Percentiles rank a stretch among this genome's conserved stretches.
Conservation (phyloP, 2,113 vertebrate genomes). For the Vombatus ursinus region DNA sequence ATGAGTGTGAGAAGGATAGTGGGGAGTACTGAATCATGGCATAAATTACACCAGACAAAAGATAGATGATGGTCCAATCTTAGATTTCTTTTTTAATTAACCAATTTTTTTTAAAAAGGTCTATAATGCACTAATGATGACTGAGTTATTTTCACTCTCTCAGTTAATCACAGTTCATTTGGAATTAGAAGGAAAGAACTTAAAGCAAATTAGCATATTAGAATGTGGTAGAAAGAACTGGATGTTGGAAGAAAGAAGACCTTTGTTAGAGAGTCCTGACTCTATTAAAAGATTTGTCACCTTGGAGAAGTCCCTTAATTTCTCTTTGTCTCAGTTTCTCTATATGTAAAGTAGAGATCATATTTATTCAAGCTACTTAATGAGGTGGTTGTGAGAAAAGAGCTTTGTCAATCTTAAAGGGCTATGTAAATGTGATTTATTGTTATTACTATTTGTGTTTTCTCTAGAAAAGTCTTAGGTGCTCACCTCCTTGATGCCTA, state of each 20-base stretch:
- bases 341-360: no score
- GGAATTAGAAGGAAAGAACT: not conserved
- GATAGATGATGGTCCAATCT: conserved; percentile 16
- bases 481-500: not conserved
- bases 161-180: not conserved
- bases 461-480: not conserved
- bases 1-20: conserved; percentile 28
- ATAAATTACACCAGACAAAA: conserved; percentile 6
- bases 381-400: not conserved
- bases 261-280: not conserved
- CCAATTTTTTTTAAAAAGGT: not conserved
- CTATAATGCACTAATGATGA: not conserved
- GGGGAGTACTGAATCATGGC: conserved; percentile 3
- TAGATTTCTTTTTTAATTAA: not conserved
- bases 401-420: not conserved
- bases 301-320: not conserved
- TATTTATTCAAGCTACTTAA: not conserved
- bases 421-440: not conserved
- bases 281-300: not conserved
- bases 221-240: not conserved
- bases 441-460: not conserved
- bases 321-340: not conserved
- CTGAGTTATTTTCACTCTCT: not conserved
- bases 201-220: not conserved
- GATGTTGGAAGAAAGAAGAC: not conserved